Evolutionary conservation across 1,140 invertebrate species (phyloP).

Genomic region (Hetaerina americana): DNA sequence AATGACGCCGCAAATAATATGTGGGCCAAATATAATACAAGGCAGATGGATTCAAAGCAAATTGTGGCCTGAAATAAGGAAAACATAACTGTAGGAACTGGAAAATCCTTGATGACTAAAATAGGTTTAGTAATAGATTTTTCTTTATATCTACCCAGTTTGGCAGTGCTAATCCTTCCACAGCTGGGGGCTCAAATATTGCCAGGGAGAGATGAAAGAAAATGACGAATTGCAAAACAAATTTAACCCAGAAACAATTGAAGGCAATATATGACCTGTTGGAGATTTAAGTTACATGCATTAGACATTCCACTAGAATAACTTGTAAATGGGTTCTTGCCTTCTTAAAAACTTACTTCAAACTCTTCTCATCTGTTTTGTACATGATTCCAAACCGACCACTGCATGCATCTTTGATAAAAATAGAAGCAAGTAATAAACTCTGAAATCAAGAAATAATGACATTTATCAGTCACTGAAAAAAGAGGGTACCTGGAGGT

Average conservation of each 20-base stretch:
- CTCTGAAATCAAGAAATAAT: not conserved
- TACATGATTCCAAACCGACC: not conserved
- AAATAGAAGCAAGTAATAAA: not conserved
- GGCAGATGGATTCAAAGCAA: not conserved
- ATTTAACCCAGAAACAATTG: conserved; percentile 20
- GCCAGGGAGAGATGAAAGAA: conserved; percentile 30
- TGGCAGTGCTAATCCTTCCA: conserved; percentile 23
- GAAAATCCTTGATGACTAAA: too few relatives aligned
- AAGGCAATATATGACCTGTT: conserved; percentile 22
- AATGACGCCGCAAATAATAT: not conserved
- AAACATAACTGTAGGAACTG: too few relatives aligned
- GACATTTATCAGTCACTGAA: too few relatives aligned
- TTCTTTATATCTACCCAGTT: too few relatives aligned
- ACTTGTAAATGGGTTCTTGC: too few relatives aligned
- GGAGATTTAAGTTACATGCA: too few relatives aligned
- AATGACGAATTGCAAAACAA: conserved; percentile 27
- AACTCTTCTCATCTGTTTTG: not conserved
- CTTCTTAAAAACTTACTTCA: conserved; percentile 4
- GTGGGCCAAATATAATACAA: not conserved
- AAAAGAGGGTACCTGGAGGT: too few relatives aligned
- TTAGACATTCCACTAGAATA: too few relatives aligned
- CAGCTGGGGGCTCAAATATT: conserved; percentile 32
- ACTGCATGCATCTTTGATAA: not conserved
- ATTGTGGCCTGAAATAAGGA: not conserved
- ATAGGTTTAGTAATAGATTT: too few relatives aligned